Evolutionary conservation across 1,140 invertebrate genomes (phyloP).

Genomic region (Drosophila melanogaster): DNA sequence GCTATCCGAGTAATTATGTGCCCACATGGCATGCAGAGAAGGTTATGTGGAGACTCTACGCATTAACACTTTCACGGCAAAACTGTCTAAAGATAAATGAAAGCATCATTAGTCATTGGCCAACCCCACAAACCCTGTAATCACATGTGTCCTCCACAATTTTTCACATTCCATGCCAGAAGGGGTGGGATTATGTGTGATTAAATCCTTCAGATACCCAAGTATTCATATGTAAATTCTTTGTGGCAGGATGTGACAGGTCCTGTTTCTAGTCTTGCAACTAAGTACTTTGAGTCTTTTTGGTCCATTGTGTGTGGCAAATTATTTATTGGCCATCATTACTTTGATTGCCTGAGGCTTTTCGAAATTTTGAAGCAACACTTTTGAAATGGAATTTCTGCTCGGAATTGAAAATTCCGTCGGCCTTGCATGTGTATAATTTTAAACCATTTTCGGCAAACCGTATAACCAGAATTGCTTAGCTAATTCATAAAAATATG

Average conservation of each 20-base stretch:
- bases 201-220: slow-evolving; percentile 24
- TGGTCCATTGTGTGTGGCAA: slow-evolving; percentile 18
- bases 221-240: slow-evolving; percentile 54
- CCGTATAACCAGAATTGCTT: too few relatives aligned
- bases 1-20: slow-evolving; percentile 55
- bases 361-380: background rate
- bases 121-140: slow-evolving; percentile 20
- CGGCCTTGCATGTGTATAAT: background rate
- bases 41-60: slow-evolving; percentile 18
- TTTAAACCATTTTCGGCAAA: background rate
- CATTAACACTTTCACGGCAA: slow-evolving; percentile 42
- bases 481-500: too few relatives aligned
- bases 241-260: slow-evolving; percentile 18
- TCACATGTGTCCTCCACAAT: slow-evolving; percentile 36
- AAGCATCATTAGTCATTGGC: slow-evolving; percentile 56
- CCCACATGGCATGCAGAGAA: slow-evolving; percentile 40
- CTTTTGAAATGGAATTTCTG: background rate
- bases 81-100: slow-evolving; percentile 47
- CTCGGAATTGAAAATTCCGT: background rate
- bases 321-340: slow-evolving; percentile 46
- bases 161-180: slow-evolving; percentile 28
- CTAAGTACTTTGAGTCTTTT: slow-evolving; percentile 19
- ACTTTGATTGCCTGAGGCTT: slow-evolving; percentile 7
- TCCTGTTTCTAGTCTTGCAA: slow-evolving; percentile 23
- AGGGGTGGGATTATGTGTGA: slow-evolving; percentile 15